A percentile compares a stretch with the other conserved stretches of the same genome.
Conservation (phyloP, 2,113 vertebrate genomes). For the Vicugna pacos region DNA sequence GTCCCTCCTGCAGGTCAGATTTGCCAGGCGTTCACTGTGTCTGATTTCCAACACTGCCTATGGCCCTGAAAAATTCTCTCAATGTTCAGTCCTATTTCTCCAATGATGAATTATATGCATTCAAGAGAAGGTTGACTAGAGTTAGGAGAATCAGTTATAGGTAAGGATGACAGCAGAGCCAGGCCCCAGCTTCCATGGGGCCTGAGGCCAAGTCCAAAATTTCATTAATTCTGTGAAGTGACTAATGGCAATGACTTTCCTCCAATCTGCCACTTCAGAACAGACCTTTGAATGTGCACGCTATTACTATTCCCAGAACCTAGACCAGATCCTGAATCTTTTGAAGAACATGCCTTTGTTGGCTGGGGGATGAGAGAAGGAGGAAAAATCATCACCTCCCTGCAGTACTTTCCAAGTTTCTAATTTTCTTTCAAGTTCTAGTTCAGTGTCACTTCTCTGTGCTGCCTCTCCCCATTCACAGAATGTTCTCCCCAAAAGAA, state of each 20-base stretch:
- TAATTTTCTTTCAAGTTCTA: constrained; percentile 35
- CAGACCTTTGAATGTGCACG: neutral
- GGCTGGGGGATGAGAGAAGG: neutral
- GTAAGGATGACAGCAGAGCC: neutral
- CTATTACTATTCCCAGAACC: neutral
- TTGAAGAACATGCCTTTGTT: neutral
- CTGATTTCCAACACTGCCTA: neutral
- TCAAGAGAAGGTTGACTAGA: neutral
- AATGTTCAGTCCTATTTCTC: neutral
- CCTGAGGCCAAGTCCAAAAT: neutral
- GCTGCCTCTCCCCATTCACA: neutral
- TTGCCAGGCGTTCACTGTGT: too few species aligned
- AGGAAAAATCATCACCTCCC: neutral
- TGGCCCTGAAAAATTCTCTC: neutral
- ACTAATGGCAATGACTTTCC: neutral
- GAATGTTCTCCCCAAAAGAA: neutral
- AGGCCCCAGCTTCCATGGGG: too few species aligned
- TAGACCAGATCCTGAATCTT: neutral
- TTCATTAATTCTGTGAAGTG: neutral
- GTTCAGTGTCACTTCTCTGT: neutral
- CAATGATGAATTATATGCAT: neutral
- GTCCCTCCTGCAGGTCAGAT: neutral
- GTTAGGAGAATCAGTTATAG: neutral
- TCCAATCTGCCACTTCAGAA: neutral
- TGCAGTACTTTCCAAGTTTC: neutral